Evolutionary conservation across 2,888 invertebrate genomes (phyloP).

Genomic region (Pecten maximus): DNA sequence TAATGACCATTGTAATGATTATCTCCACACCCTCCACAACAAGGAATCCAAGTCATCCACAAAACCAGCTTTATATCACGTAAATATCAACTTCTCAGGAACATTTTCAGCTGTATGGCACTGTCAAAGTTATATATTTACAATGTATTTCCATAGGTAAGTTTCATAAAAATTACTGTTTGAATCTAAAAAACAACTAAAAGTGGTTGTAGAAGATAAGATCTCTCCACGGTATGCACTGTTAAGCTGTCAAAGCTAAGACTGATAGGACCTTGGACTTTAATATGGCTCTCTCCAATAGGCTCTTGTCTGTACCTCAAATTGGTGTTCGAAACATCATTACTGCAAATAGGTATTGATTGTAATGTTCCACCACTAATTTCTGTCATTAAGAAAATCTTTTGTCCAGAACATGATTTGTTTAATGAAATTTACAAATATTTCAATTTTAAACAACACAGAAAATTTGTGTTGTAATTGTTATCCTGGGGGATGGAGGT

Average conservation of each 20-base stretch:
- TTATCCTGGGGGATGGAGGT: not conserved
- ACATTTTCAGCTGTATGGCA: no score
- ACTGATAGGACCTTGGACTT: not conserved
- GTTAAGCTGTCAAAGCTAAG: not conserved
- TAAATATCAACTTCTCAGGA: no score
- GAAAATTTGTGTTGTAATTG: not conserved
- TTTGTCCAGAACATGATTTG: not conserved
- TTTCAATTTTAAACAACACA: not conserved
- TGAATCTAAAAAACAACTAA: no score
- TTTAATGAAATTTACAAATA: not conserved
- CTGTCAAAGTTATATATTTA: no score
- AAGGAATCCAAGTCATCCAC: no score
- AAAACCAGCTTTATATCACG: no score
- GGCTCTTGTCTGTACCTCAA: not conserved
- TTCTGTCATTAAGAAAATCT: constrained; percentile 4
- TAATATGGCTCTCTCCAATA: not conserved
- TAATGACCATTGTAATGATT: not conserved
- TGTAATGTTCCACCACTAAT: not conserved
- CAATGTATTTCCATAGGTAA: no score
- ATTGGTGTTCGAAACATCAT: constrained; percentile 19
- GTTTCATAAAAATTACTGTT: no score
- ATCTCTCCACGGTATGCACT: not conserved
- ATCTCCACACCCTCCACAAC: no score
- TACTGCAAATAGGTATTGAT: constrained; percentile 14
- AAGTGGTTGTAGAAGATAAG: no score